Evolutionary conservation across 2,797 vertebrate genomes (phyloP).

Genomic region (Petrocephalus schoutedeni): DNA sequence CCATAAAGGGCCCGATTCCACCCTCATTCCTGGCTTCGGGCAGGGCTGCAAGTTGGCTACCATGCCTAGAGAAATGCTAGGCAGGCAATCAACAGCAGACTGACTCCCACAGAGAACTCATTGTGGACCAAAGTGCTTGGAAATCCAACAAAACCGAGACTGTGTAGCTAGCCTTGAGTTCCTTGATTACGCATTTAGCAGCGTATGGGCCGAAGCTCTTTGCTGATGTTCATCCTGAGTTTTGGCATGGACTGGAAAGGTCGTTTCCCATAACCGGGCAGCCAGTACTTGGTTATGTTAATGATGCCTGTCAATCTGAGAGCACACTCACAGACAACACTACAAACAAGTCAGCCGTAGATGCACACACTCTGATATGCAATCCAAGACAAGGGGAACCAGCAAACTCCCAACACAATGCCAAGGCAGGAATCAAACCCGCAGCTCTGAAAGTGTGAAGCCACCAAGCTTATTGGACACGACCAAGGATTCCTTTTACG

Average conservation of each 20-base stretch:
- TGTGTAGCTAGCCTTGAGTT: neutral
- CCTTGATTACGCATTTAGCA: neutral
- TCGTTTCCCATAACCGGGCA: neutral
- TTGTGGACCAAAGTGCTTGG: neutral
- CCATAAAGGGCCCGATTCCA: neutral
- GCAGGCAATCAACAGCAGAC: neutral
- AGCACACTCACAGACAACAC: neutral
- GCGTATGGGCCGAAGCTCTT: neutral
- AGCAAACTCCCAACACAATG: neutral
- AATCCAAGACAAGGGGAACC: neutral
- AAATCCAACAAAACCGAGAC: neutral
- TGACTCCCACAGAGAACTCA: neutral
- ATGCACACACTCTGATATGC: neutral
- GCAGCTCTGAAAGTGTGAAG: neutral
- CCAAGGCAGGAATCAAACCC: neutral
- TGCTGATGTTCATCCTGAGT: neutral
- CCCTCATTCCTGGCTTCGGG: neutral
- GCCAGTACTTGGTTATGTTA: neutral
- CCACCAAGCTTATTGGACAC: neutral
- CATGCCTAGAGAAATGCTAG: neutral
- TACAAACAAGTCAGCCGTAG: neutral
- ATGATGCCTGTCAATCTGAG: neutral
- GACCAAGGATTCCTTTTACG: neutral
- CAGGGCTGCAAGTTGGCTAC: neutral
- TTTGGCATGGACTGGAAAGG: neutral